Percentiles rank a stretch among this genome's conserved stretches.
phyloP scores from a whole-genome alignment of 2,888 invertebrate genomes.

The Theodoxus fluviatilis region DNA sequence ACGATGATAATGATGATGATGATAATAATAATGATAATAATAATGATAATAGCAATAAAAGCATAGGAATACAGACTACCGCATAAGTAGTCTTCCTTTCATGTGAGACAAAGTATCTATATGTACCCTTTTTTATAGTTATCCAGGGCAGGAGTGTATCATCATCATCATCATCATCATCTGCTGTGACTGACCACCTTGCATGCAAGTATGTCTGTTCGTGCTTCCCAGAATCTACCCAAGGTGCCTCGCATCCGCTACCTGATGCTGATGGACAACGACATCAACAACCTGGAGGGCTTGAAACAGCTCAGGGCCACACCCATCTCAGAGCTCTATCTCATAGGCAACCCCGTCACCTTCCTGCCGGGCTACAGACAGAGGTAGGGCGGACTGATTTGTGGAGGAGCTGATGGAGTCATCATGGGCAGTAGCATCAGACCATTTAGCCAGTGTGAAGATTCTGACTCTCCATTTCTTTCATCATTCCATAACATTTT shows the following conservation, averaged over 20 bases:
- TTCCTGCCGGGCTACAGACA: slow-evolving; percentile 54
- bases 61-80: neutral
- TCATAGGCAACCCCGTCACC: slow-evolving; percentile 53
- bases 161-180: neutral
- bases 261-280: slow-evolving; percentile 45
- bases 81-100: neutral
- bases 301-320: slow-evolving; percentile 38
- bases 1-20: too few species aligned
- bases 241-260: slow-evolving; percentile 39
- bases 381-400: slow-evolving; percentile 39
- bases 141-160: neutral
- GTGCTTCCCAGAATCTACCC: slow-evolving; percentile 48
- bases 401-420: too few species aligned
- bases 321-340: slow-evolving; percentile 44
- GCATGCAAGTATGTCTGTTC: neutral
- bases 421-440: too few species aligned
- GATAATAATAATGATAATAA: too few species aligned
- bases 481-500: too few species aligned
- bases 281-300: slow-evolving; percentile 42
- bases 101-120: neutral
- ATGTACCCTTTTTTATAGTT: neutral
- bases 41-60: neutral
- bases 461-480: neutral
- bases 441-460: too few species aligned
- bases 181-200: neutral